These are phyloP conservation scores for Lordiphosa clarofinis DNA, from an alignment of 1,140 invertebrate species.

Conservation along the genomic window DNA sequence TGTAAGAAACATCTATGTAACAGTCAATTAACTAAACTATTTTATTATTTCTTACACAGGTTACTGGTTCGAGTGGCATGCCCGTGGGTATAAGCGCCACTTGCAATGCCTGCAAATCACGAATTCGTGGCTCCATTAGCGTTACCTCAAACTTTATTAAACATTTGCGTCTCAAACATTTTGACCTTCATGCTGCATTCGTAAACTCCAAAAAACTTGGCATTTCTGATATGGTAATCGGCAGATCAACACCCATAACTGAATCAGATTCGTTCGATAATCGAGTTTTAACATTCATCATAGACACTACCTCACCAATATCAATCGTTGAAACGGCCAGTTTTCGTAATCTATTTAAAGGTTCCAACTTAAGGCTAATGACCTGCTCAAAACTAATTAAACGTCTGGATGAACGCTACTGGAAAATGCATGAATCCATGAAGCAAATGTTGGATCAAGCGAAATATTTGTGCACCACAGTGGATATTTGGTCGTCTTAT, in stretches of 20 bases:
- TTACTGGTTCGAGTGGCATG: conserved; percentile 9
- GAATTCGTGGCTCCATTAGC: conserved; percentile 21
- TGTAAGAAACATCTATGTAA: no score
- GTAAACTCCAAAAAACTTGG: conserved; percentile 18
- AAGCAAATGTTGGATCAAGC: neutral
- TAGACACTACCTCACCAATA: conserved; percentile 18
- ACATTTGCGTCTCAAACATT: conserved; percentile 25
- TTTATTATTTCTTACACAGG: neutral
- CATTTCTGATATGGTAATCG: neutral
- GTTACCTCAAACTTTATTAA: conserved; percentile 39
- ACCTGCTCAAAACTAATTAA: conserved; percentile 6
- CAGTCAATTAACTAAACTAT: no score
- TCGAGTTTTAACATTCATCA: conserved; percentile 21
- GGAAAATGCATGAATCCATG: conserved; percentile 12
- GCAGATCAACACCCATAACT: neutral
- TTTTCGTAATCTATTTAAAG: conserved; percentile 26
- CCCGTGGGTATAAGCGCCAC: conserved; percentile 20
- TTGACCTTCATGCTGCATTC: conserved; percentile 23
- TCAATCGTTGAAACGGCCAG: conserved; percentile 10
- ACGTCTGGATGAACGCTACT: conserved; percentile 13
- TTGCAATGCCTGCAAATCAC: conserved; percentile 26
- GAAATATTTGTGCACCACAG: conserved; percentile 28
- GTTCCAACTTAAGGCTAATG: conserved; percentile 18
- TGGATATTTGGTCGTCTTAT: conserved; percentile 11
- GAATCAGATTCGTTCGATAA: conserved; percentile 25